Evolutionary conservation across 2,797 vertebrate genomes (phyloP).

Genomic region (Esox lucius): DNA sequence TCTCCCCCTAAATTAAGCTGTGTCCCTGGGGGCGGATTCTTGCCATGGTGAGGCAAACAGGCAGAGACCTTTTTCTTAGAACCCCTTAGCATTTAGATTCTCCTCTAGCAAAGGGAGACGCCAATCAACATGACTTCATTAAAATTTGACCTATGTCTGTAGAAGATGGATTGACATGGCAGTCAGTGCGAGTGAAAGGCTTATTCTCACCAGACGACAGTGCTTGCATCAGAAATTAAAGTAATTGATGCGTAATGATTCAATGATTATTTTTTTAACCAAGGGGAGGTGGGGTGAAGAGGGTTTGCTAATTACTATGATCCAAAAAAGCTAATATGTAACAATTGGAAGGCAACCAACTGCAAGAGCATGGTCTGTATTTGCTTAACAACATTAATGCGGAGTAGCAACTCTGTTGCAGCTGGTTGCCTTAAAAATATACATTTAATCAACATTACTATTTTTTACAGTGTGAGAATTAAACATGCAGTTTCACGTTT

Average conservation of each 20-base stretch:
- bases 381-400: too few species aligned
- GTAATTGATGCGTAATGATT: conserved; percentile 17
- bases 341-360: too few species aligned
- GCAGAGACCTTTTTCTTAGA: conserved; percentile 1
- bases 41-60: not conserved
- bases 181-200: not conserved
- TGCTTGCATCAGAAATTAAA: conserved; percentile 1
- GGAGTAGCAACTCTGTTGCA: too few species aligned
- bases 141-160: conserved; percentile 1
- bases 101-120: conserved; percentile 1
- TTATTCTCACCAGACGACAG: not conserved
- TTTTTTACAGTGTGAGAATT: not conserved
- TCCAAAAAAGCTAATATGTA: not conserved
- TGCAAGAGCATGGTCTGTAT: too few species aligned
- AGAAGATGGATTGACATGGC: conserved; percentile 12
- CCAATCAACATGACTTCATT: not conserved
- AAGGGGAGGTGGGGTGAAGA: not conserved
- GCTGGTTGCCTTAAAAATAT: not conserved
- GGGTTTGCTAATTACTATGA: conserved; percentile 18
- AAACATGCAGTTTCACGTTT: not conserved
- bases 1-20: conserved; percentile 10
- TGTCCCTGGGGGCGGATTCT: not conserved
- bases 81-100: not conserved
- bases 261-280: not conserved
- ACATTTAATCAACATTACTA: not conserved